A percentile compares a stretch with the other conserved stretches of the same genome.
phyloP scores from a whole-genome alignment of 2,888 invertebrate species.

The Diaperis boleti region DNA sequence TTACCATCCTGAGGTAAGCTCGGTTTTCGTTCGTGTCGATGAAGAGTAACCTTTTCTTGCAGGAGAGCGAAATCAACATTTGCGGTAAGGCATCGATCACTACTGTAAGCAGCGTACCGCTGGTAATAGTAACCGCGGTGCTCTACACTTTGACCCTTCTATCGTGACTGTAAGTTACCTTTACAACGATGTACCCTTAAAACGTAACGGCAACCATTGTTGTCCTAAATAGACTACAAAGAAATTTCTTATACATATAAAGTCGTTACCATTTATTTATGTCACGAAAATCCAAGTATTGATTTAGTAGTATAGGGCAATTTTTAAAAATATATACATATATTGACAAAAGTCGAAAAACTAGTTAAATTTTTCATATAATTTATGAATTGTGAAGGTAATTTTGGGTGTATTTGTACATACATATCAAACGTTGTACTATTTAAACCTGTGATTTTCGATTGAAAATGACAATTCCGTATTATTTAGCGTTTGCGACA shows the following conservation, averaged over 20 bases:
- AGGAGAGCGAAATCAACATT: slow-evolving; percentile 77
- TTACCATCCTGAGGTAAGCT: slow-evolving; percentile 85
- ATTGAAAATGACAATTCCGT: slow-evolving; percentile 25
- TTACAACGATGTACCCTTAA: slow-evolving; percentile 36
- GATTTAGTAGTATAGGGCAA: slow-evolving; percentile 46
- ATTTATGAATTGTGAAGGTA: slow-evolving; percentile 62
- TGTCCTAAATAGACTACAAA: slow-evolving; percentile 40
- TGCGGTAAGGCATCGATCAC: slow-evolving; percentile 68
- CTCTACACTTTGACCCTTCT: slow-evolving; percentile 55
- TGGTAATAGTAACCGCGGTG: slow-evolving; percentile 52
- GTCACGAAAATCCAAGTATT: slow-evolving; percentile 38
- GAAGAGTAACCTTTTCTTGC: too few species aligned
- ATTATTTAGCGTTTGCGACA: slow-evolving; percentile 34
- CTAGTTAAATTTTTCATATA: slow-evolving; percentile 64
- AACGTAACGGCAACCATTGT: slow-evolving; percentile 39
- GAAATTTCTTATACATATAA: slow-evolving; percentile 40
- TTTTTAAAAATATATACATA: slow-evolving; percentile 43
- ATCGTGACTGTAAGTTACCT: slow-evolving; percentile 57
- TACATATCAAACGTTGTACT: slow-evolving; percentile 46
- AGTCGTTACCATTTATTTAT: slow-evolving; percentile 32
- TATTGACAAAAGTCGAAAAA: slow-evolving; percentile 51
- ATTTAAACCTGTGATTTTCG: slow-evolving; percentile 39
- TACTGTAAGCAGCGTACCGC: slow-evolving; percentile 44
- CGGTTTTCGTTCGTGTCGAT: too few species aligned
- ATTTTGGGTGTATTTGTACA: slow-evolving; percentile 60